Base-by-base conservation (phyloP, 2,113 vertebrate species). In the Xiphias gladius region DNA sequence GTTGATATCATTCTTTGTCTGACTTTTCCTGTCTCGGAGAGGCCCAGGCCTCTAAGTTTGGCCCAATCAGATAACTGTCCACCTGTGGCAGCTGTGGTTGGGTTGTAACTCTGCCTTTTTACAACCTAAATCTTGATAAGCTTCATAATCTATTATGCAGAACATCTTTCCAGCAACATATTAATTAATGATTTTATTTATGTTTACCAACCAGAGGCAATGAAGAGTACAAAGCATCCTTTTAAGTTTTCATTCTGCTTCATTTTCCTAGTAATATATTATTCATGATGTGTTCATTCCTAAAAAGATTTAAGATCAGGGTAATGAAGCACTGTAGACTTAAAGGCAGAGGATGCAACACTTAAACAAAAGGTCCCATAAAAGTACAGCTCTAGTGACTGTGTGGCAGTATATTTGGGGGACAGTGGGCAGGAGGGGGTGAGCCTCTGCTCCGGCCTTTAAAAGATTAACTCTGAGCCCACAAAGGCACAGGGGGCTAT, bases 311-410 rank as follows among this genome's bases (percentile, higher is more conserved):
- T 78, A 82, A 57, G 78, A 64, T 89, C 67, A 32, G 26, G 70
- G 58, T 74, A 73, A 77, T 52, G 57, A 67, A 83, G 74, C 37
- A 7, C 32, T 67, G 80, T 78, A 17, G 76, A 65, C 48, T 68
- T 82, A 80, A 84, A 84, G 54, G 67, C 77, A 83, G 54, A 68
- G 81, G 52, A 87, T 28, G 22, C 55, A 73, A 57, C 67, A 5
- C 52, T 59, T 30, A 73, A 86, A 93, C 90, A 93, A 93, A 92
- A 88, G 87, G 61, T 65, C 66, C 83, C 54, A 35, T 91, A 87
- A 91, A 93, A 90, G 86, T 90, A 94, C 90, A 85, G 74, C 91
- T 90, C 89, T 88, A 92, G 80, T 92, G 92, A 93, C 93, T 94
- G 89, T 41, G 67, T 76, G 79, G 86, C 82, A 93, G 93, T 93